A percentile compares a stretch with the other conserved stretches of the same genome.
Evolutionary conservation across 2,797 vertebrate species (phyloP).

Genomic region (Hylomyscus alleni): DNA sequence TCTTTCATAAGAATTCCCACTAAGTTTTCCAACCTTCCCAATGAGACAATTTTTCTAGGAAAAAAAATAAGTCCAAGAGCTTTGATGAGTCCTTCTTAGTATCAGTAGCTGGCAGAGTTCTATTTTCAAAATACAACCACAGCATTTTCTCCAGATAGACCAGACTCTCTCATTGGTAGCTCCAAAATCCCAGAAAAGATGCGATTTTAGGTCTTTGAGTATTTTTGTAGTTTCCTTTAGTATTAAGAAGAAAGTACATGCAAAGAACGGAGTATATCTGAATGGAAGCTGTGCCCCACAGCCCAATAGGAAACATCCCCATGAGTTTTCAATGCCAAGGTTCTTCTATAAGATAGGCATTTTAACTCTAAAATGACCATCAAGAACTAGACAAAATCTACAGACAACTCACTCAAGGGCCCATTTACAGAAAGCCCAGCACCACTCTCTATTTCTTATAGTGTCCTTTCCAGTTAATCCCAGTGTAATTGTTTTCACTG

Average conservation of each 20-base stretch:
- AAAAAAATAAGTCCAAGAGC: neutral
- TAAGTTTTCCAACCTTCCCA: neutral
- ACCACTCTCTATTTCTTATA: neutral
- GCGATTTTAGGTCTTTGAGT: neutral
- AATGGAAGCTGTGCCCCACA: neutral
- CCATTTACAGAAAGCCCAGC: neutral
- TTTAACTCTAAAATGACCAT: neutral
- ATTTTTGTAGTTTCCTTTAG: conserved; percentile 48
- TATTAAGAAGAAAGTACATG: neutral
- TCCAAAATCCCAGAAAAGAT: conserved; percentile 16
- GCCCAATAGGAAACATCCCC: neutral
- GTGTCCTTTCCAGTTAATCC: neutral
- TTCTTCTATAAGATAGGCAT: neutral
- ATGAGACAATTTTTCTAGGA: conserved; percentile 4
- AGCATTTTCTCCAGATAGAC: conserved; percentile 5
- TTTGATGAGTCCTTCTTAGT: neutral
- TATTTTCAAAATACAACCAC: neutral
- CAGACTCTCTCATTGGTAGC: neutral
- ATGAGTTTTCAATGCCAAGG: neutral
- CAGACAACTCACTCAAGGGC: conserved; percentile 33
- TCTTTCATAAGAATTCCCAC: neutral
- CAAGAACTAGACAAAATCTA: neutral
- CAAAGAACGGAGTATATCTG: neutral
- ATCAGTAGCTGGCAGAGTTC: neutral
- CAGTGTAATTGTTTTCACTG: conserved; percentile 15